phyloP scores from a whole-genome alignment of 2,113 vertebrate species.

The Oxyruncus cristatus region DNA sequence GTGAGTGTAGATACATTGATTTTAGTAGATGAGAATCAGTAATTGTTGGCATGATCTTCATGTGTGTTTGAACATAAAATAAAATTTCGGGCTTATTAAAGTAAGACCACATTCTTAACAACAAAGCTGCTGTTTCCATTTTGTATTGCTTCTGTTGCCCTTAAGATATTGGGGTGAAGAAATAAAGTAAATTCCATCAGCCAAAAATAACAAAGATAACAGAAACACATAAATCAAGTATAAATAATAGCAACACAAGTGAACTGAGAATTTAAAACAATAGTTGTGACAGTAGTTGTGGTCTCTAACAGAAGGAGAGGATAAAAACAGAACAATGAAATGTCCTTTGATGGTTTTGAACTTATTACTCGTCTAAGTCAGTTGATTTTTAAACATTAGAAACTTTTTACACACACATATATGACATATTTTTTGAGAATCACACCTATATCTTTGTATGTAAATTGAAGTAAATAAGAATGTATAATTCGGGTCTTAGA shows the following conservation, averaged over 20 bases:
- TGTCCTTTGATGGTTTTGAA: not conserved
- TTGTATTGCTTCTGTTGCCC: constrained; percentile 36
- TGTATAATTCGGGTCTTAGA: not conserved
- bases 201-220: constrained; percentile 62
- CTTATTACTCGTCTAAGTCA: not conserved
- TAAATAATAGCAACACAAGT: constrained; percentile 25
- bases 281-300: not conserved
- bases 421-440: not conserved
- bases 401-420: not conserved
- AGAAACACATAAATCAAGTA: constrained; percentile 62
- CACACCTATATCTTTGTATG: not conserved
- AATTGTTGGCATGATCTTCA: not conserved
- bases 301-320: not conserved
- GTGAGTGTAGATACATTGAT: not conserved
- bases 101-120: not conserved
- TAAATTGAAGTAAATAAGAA: not conserved
- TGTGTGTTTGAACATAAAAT: not conserved
- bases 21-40: not conserved
- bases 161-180: constrained; percentile 66
- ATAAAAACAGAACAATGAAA: not conserved
- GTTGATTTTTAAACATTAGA: not conserved
- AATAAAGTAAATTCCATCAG: constrained; percentile 59
- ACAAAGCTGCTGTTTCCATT: not conserved
- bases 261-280: constrained; percentile 16
- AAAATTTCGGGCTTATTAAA: not conserved